A percentile compares a stretch with the other conserved stretches of the same genome.
These are phyloP conservation scores for Lochmaea crataegi DNA, from an alignment of 2,888 invertebrate species.

Conservation along the genomic window DNA sequence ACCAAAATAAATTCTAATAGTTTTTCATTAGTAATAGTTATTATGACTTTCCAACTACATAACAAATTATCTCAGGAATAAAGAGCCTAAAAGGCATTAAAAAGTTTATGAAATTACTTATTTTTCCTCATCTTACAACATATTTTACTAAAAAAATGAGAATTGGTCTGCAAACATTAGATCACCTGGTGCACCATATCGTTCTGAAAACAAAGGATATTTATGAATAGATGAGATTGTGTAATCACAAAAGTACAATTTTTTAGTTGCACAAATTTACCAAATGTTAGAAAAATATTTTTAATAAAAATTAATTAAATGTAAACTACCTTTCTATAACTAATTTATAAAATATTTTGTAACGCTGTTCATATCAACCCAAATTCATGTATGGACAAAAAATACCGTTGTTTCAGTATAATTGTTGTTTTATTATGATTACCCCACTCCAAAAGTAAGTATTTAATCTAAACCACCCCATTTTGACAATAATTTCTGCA, in stretches of 20 bases:
- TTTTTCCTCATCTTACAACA: not conserved
- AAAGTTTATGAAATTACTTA: too few relatives aligned
- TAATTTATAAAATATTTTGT: constrained; percentile 52
- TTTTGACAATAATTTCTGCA: too few relatives aligned
- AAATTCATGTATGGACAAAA: constrained; percentile 52
- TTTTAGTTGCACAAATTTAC: constrained; percentile 58
- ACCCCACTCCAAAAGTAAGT: not conserved
- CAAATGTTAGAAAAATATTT: constrained; percentile 55
- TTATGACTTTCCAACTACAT: not conserved
- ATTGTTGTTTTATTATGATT: constrained; percentile 30
- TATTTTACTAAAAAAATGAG: not conserved
- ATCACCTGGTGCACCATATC: constrained; percentile 7
- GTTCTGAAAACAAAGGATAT: constrained; percentile 39
- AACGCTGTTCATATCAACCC: constrained; percentile 48
- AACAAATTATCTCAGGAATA: not conserved
- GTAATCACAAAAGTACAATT: constrained; percentile 58
- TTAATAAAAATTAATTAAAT: constrained; percentile 55
- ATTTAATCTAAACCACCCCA: too few relatives aligned
- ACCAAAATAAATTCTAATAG: not conserved
- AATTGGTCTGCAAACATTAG: not conserved
- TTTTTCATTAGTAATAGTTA: not conserved
- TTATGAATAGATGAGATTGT: constrained; percentile 47
- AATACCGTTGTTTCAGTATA: constrained; percentile 53
- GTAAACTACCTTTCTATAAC: constrained; percentile 41
- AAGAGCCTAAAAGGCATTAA: not conserved